Conservation (phyloP, 2,113 vertebrate genomes). For the Microcebus jonahi region DNA sequence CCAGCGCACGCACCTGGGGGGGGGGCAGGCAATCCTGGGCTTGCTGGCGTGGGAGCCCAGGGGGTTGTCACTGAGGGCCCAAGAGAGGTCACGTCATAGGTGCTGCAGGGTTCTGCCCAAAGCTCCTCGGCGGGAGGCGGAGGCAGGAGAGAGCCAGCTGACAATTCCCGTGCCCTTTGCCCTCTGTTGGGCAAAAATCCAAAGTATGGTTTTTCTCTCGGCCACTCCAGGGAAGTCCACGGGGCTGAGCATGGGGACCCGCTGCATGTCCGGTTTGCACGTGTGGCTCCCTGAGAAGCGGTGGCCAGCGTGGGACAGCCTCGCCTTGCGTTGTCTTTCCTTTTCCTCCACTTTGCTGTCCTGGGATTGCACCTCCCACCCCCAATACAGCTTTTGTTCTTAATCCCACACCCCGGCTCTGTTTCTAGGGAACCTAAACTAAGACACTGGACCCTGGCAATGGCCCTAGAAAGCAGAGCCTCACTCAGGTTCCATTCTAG, state of each 20-base stretch:
- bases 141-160: neutral
- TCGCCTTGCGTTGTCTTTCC: too few relatives aligned
- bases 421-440: too few relatives aligned
- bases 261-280: accelerated
- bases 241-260: accelerated
- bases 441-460: neutral
- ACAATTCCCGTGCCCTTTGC: neutral
- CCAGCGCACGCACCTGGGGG: accelerated
- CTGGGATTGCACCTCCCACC: accelerated
- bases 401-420: neutral
- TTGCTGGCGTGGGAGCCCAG: neutral
- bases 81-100: neutral
- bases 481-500: neutral
- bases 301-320: accelerated
- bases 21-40: accelerated
- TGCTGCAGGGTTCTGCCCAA: neutral
- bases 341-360: accelerated
- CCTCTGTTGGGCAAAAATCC: neutral
- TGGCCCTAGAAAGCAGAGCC: neutral
- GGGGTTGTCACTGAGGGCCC: neutral
- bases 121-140: accelerated
- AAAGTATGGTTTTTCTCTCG: neutral
- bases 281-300: accelerated
- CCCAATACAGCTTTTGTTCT: neutral
- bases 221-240: accelerated